Evolutionary conservation across 1,140 invertebrate species (phyloP), one percentile per base, ranked within the genome.

Genomic region (Coelopa frigida): DNA sequence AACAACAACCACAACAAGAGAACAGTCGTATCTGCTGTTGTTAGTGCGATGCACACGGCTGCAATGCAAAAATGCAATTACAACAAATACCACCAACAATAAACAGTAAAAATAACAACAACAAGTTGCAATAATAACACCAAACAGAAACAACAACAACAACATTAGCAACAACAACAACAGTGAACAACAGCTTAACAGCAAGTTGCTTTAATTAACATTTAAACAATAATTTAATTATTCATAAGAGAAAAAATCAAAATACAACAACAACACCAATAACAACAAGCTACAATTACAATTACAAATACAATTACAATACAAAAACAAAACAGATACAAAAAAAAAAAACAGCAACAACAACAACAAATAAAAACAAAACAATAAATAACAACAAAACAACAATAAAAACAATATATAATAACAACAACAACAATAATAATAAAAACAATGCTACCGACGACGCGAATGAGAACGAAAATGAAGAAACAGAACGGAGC

Each of bases 211-310:
- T 66, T 66, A 66, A 66, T 66, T 66, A 66, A 65, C 62, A 66
- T 66, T 66, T 66, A 66, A 66, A 66, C 62, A 59, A 66, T 66
- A 66, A 66, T 66, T 66, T 61, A 66, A 66, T 66, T 66, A 66
- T 66, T 62, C 62, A 66, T 49, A 49, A 44, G 33, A 24, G 14
- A 42, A 42, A 15, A 41, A 15, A 2, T 27, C 26, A 31, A 42
- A 29, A 17, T 5, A 39, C 12, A 39, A 31, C 7, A n/a, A 7
- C 7, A n/a, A n/a, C 27, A 29, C 7, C 7, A 29, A 29, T 8
- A 29, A 8, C 7, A 29, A 29, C 7, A 29, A 8, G 7, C 32
- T 17, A 29, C 27, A 42, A 42, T 42, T 27, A 24, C n/a, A n/a
- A n/a, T n/a, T n/a, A n/a, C n/a, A n/a, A n/a, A n/a, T n/a, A n/a